Evolutionary conservation across 2,797 vertebrate species (phyloP).

Genomic region (Cyprinodon diabolis): DNA sequence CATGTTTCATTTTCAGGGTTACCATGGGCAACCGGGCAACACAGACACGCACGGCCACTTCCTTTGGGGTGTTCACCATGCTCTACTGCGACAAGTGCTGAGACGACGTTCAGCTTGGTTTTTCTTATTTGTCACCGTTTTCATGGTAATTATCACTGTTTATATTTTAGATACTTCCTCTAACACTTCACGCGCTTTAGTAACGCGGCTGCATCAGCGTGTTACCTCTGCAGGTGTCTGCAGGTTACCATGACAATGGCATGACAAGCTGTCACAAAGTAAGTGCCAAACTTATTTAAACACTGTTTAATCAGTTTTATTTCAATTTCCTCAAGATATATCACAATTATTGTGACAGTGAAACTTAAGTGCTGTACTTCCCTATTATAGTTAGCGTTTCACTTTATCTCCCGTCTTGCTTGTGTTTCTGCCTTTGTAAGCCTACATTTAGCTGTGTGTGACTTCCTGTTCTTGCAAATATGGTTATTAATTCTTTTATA

Average conservation of each 20-base stretch:
- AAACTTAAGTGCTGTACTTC: too few species aligned
- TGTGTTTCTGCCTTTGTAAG: neutral
- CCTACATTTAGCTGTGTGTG: slow-evolving; percentile 1
- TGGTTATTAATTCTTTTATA: neutral
- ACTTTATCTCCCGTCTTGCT: neutral
- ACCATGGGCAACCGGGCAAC: slow-evolving; percentile 63
- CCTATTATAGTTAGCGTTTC: neutral
- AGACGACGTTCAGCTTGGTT: slow-evolving; percentile 22
- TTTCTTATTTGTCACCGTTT: neutral
- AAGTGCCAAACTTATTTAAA: neutral
- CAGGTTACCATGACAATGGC: neutral
- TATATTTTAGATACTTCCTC: slow-evolving; percentile 31
- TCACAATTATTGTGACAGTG: neutral
- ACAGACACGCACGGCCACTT: slow-evolving; percentile 51
- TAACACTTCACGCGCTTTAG: neutral
- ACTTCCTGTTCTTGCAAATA: slow-evolving; percentile 14
- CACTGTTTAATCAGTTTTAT: slow-evolving; percentile 20
- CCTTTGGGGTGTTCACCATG: slow-evolving; percentile 37
- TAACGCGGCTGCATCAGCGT: neutral
- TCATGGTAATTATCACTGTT: neutral
- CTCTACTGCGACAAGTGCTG: slow-evolving; percentile 24
- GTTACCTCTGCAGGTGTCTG: neutral
- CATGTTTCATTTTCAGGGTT: slow-evolving; percentile 50
- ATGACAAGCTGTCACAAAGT: too few species aligned
- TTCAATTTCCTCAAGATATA: neutral